Conservation (phyloP, 2,888 invertebrate species). For the Dynastes tityus region DNA sequence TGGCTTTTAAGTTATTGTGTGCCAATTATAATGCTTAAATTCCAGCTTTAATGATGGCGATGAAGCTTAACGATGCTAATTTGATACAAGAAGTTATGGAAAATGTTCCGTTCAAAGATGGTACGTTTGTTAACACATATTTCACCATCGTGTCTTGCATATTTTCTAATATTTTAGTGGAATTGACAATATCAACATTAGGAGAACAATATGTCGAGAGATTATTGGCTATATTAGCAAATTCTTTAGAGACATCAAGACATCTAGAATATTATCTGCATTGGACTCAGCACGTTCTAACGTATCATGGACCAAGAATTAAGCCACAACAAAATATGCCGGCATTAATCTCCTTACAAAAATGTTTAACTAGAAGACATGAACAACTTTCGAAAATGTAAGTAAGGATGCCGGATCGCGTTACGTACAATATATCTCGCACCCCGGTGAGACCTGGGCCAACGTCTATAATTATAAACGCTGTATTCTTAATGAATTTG, state of each 20-base stretch:
- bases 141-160: conserved; percentile 37
- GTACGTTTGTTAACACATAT: conserved; percentile 72
- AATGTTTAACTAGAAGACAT: conserved; percentile 84
- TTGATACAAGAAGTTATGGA: conserved; percentile 88
- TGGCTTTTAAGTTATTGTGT: too few relatives aligned
- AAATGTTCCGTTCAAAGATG: conserved; percentile 81
- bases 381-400: conserved; percentile 89
- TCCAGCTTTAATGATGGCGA: conserved; percentile 85
- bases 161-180: conserved; percentile 76
- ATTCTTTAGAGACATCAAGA: conserved; percentile 82
- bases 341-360: conserved; percentile 82
- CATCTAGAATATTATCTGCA: conserved; percentile 92
- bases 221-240: conserved; percentile 80
- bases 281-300: conserved; percentile 84
- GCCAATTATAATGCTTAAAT: conserved; percentile 53
- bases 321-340: conserved; percentile 76
- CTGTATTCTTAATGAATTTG: too few relatives aligned
- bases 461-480: too few relatives aligned
- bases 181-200: conserved; percentile 80
- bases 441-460: too few relatives aligned
- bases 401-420: conserved; percentile 66
- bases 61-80: conserved; percentile 87
- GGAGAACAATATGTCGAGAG: conserved; percentile 85
- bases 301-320: conserved; percentile 75
- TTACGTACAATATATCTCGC: too few relatives aligned